Evolutionary conservation across 2,888 invertebrate species (phyloP), one percentile per base, ranked within the genome.

Genomic region (Drosophila trichaetosa): DNA sequence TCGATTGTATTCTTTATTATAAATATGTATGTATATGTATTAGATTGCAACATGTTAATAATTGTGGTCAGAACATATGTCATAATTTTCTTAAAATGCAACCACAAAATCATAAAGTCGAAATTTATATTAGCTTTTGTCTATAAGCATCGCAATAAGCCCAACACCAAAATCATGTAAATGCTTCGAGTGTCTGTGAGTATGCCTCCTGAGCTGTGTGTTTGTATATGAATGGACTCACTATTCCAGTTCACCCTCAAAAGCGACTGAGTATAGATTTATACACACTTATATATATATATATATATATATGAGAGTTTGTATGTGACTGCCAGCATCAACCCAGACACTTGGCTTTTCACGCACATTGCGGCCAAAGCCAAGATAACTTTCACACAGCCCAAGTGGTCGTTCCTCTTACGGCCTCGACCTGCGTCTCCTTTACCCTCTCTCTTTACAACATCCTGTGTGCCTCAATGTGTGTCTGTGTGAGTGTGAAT

Each of bases 271-370:
- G 58, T 53, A 67, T 29, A 53, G 31, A 72, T 31, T 49, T 70
- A 40, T 48, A 36, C 27, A 27, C 27, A 27, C 31, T 36, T 13
- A 51, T 18, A 33, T 42, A 11, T 40, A 18, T 21, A 38, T 18
- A 27, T 62, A 16, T 53, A 10, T 27, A 16, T 64, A 21, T 56
- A 27, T n/a, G n/a, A n/a, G 7, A 21, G n/a, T 64, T 29, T 34
- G 16, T 33, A 27, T 71, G 31, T 53, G 29, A 54, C 74, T 85
- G 76, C 71, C 73, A 73, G 73, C 79, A 72, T 82, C 84, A 84
- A 79, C 74, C 76, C 76, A 84, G 65, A 66, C 82, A 83, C 87
- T 89, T 84, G 84, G 83, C 90, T 80, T 89, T 87, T 73, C 80
- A 89, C 88, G 85, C 85, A 82, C 88, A 85, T 72, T 75, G 68